These are phyloP conservation scores for Callionymus lyra DNA, from an alignment of 2,113 vertebrate genomes.

Conservation along the genomic window DNA sequence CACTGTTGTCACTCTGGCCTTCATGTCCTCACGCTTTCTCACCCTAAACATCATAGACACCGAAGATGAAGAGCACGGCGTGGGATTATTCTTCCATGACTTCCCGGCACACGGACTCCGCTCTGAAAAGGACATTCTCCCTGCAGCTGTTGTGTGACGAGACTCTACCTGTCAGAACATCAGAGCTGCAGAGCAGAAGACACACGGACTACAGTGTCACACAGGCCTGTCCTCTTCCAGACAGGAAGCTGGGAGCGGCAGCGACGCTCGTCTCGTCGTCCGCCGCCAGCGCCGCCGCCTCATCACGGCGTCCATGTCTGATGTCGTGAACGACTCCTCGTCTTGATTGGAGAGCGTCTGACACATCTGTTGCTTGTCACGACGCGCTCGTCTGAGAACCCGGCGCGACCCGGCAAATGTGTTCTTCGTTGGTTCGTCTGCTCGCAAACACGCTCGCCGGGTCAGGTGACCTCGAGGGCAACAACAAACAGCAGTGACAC, in stretches of 20 bases:
- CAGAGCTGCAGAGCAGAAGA: conserved; percentile 44
- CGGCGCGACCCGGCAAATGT: conserved; percentile 22
- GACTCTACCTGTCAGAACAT: conserved; percentile 56
- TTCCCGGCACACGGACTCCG: conserved; percentile 17
- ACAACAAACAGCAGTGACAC: no score
- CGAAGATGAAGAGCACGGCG: conserved; percentile 23
- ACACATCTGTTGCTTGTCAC: conserved; percentile 68
- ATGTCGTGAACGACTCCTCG: conserved; percentile 26
- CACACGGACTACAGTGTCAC: conserved; percentile 55
- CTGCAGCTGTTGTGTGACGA: conserved; percentile 52
- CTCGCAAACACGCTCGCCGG: conserved; percentile 6
- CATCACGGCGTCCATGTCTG: conserved; percentile 41
- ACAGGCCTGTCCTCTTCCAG: conserved; percentile 46
- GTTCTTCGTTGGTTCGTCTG: conserved; percentile 11
- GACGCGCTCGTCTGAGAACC: conserved; percentile 29
- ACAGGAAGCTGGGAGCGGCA: conserved; percentile 54
- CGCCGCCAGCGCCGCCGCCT: conserved; percentile 35
- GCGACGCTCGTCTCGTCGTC: conserved; percentile 50
- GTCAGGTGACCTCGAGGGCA: neutral
- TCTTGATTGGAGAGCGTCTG: conserved; percentile 53
- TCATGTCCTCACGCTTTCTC: neutral
- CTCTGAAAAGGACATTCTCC: conserved; percentile 52
- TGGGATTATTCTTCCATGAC: conserved; percentile 33
- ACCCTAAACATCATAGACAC: conserved; percentile 18
- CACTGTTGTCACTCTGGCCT: no score